Evolutionary conservation across 2,888 invertebrate genomes (phyloP), one percentile per base, ranked within the genome.

Genomic region (Andrena bucephala): DNA sequence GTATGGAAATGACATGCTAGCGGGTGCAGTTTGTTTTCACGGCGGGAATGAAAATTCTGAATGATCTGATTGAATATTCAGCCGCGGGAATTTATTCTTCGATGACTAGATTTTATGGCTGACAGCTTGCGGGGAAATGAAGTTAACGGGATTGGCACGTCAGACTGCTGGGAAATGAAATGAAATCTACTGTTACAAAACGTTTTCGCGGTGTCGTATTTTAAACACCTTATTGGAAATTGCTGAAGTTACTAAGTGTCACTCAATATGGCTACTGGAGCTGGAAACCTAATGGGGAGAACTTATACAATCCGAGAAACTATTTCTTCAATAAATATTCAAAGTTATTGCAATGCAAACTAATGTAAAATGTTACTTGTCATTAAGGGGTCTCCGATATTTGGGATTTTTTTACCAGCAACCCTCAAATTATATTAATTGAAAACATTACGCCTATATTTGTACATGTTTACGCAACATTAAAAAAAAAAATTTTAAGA

Each of bases 1-100:
- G 20, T 66, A 33, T 69, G 68, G 68, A 79, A 79, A 68, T 50
- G 68, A 75, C 63, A 74, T 7, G 73, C 10, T 42, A 16, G 52
- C 62, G 62, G 29, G 52, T 20, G 67, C 29, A 42, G 27, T 42
- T 13, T 3, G 57, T 66, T 71, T 71, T 62, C 50, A 16, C 7
- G 31, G 1, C 62, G 7, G 10, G 62, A 16, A 42, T 31, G 71
- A 62, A 71, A 71, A 71, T 42, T 60, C 48, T 20, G 8, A 24
- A 33, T 29, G 20, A 20, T 24, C 42, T 62, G 20, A 31, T 31
- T 50, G 29, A 62, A 62, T 60, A 42, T 50, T 62, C 60, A 48
- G 20, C 27, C 42, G 31, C 24, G 24, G 24, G 8, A 57, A 57
- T 57, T 8, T 57, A 57, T 20, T 57, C 57, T 57, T 57, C 24